Evolutionary conservation across 2,888 invertebrate genomes (phyloP).

Genomic region (Apamea crenata): DNA sequence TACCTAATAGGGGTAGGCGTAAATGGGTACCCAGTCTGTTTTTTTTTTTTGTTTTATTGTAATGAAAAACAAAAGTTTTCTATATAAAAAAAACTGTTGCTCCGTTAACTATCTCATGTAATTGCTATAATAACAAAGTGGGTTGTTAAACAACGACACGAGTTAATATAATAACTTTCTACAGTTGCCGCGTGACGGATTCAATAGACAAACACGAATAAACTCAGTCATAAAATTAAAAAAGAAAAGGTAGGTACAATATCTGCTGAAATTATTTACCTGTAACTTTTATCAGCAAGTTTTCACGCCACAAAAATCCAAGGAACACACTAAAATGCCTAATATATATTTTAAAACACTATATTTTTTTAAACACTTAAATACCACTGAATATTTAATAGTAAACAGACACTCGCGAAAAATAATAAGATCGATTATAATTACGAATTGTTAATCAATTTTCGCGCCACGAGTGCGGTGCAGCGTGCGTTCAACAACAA

Average conservation of each 20-base stretch:
- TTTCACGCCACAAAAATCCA: constrained; percentile 48
- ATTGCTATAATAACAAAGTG: constrained; percentile 38
- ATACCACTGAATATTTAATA: constrained; percentile 39
- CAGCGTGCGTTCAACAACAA: constrained; percentile 71
- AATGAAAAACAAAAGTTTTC: background rate
- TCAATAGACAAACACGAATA: background rate
- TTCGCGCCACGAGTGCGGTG: constrained; percentile 67
- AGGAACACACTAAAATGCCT: constrained; percentile 27
- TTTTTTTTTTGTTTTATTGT: background rate
- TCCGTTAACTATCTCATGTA: constrained; percentile 2
- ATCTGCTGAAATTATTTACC: constrained; percentile 44
- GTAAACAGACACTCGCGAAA: constrained; percentile 46
- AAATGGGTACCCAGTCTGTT: rapidly evolving
- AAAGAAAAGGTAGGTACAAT: background rate
- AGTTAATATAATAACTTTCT: constrained; percentile 43
- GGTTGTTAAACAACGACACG: constrained; percentile 1
- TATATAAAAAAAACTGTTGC: background rate
- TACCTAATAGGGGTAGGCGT: background rate
- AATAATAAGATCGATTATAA: constrained; percentile 33
- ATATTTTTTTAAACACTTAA: constrained; percentile 32
- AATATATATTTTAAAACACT: too few relatives aligned
- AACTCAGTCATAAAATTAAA: constrained; percentile 7
- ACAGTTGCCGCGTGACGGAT: constrained; percentile 3
- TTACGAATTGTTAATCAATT: constrained; percentile 62
- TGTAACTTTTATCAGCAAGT: constrained; percentile 46